Evolutionary conservation across 2,888 invertebrate genomes (phyloP), one percentile per base, ranked within the genome.

Genomic region (Phengaris alcon): DNA sequence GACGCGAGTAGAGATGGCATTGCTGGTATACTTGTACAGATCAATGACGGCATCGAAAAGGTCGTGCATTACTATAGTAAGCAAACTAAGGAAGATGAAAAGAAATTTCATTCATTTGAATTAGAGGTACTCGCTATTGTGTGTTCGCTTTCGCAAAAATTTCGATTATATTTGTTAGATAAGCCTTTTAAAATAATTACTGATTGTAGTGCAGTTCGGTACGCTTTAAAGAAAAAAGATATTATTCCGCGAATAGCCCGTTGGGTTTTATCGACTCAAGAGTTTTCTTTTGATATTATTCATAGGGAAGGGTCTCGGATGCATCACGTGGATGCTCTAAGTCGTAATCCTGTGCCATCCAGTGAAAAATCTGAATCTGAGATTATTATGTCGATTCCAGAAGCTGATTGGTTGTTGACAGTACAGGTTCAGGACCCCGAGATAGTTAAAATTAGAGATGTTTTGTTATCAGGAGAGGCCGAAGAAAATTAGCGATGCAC

Each of bases 81-180:
- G 52, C 83, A 84, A 75, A 83, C 87, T 0, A 84, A 83, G 0
- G 78, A 76, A 0, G 81, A 84, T 0, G 87, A 89, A 79, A 76
- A 79, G 10, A 82, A 80, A 44, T 88, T 86, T 75, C 83, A 84
- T 15, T 83, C 83, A 0, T 84, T 85, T 35, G 87, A 90, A 79
- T 48, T 68, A 0, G 74, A 74, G 51, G n/a, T 68, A 6, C 6
- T 68, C 6, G 52, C 68, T 7, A 52, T 68, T 7, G 68, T 68
- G 4, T 54, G 54, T 13, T 74, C 44, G 13, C 3, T 68, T 2
- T n/a, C n/a, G n/a, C 54, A 68, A 44, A 74, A 44, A 35, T 74
- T 74, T 15, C n/a, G 68, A 2, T 8, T 68, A 13, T 74, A 74
- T 52, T 52, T 68, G 44, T 44, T 68, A 52, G 68, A 68, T 0